A percentile compares a stretch with the other conserved stretches of the same genome.
phyloP scores from a whole-genome alignment of 2,797 vertebrate species.

The Morelia viridis region DNA sequence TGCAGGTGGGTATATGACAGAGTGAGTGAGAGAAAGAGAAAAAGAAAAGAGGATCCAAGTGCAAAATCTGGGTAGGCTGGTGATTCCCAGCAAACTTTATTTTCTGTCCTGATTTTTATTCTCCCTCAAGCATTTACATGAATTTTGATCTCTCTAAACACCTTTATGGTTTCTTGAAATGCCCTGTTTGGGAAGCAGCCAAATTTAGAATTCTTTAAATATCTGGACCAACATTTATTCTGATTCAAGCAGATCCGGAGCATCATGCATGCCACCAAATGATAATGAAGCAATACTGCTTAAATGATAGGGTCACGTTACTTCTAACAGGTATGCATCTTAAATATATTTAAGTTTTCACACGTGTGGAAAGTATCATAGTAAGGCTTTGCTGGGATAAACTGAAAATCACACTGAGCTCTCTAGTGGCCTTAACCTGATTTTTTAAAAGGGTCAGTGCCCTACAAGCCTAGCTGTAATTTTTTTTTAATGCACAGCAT shows the following conservation, averaged over 20 bases:
- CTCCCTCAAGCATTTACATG: neutral
- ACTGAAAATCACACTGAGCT: too few species aligned
- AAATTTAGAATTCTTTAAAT: neutral
- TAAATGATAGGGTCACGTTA: neutral
- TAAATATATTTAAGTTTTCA: too few species aligned
- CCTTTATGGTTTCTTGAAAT: neutral
- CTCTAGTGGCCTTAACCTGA: too few species aligned
- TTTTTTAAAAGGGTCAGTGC: too few species aligned
- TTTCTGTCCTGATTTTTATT: neutral
- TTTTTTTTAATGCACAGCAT: too few species aligned
- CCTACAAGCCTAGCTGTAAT: too few species aligned
- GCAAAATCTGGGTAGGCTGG: neutral
- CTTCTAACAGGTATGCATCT: neutral
- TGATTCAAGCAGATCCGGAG: neutral
- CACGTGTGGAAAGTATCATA: too few species aligned
- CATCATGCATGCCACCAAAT: neutral
- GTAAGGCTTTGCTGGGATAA: too few species aligned
- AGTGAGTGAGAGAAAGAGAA: too few species aligned
- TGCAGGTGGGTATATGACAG: neutral
- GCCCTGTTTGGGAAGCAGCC: neutral
- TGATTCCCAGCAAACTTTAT: neutral
- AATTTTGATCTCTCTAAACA: neutral
- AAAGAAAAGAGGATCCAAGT: neutral
- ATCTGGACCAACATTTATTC: neutral
- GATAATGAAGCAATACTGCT: neutral